These are phyloP conservation scores for Todiramphus chloris DNA, from an alignment of 2,113 vertebrate genomes.

Conservation along the genomic window DNA sequence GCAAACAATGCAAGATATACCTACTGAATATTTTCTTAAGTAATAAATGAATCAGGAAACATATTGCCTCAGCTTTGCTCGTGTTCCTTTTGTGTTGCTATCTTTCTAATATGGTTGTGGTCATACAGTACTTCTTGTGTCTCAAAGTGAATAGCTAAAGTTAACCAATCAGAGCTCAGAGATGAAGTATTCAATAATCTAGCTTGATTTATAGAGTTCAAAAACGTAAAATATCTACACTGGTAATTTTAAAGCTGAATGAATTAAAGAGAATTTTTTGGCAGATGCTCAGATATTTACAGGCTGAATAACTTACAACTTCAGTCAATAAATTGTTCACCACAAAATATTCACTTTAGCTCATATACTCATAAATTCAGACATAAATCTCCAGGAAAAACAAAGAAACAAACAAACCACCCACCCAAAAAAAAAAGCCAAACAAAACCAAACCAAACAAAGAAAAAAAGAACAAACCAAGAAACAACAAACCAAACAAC, in stretches of 20 bases:
- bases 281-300: neutral
- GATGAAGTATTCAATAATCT: neutral
- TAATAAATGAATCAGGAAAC: neutral
- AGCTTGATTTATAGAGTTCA: neutral
- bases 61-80: neutral
- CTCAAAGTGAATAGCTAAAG: neutral
- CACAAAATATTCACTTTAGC: neutral
- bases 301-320: neutral
- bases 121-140: neutral
- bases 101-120: neutral
- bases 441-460: neutral
- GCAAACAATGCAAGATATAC: neutral
- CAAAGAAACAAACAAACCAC: neutral
- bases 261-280: neutral
- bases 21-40: neutral
- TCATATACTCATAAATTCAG: neutral
- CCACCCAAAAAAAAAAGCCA: neutral
- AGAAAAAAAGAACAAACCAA: neutral
- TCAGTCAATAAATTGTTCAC: neutral
- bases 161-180: neutral
- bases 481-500: no score
- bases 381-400: fast-evolving
- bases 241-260: neutral
- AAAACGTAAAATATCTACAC: neutral
- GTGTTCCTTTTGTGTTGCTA: neutral